A percentile compares a stretch with the other conserved stretches of the same genome.
Conservation (phyloP, 1,140 invertebrate genomes). For the Grapholita molesta region DNA sequence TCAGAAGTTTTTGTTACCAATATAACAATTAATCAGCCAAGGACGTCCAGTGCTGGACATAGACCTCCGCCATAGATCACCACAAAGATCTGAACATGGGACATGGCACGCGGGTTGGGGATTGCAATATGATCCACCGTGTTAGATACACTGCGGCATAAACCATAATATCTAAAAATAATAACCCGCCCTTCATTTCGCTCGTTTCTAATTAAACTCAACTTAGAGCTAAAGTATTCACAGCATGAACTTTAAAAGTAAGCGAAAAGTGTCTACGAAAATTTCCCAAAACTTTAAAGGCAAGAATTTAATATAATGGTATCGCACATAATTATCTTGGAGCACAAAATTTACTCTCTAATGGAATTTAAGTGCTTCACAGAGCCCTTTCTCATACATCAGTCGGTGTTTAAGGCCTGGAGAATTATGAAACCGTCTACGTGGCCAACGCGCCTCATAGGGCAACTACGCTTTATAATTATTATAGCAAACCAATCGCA, state of each 20-base stretch:
- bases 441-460: background rate
- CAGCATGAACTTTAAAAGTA: background rate
- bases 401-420: background rate
- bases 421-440: background rate
- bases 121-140: too few species aligned
- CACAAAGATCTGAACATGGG: too few species aligned
- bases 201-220: background rate
- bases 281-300: background rate
- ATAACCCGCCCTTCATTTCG: background rate
- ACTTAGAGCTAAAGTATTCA: background rate
- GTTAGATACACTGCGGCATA: too few species aligned
- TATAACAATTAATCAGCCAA: too few species aligned
- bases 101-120: too few species aligned
- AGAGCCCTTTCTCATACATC: slow-evolving; percentile 12
- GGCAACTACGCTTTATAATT: background rate
- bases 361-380: background rate
- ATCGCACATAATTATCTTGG: slow-evolving; percentile 7
- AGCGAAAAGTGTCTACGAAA: background rate
- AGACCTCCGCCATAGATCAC: too few species aligned
- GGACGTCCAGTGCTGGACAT: too few species aligned
- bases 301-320: slow-evolving; percentile 14
- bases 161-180: background rate
- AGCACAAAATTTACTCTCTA: background rate
- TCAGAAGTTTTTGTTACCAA: too few species aligned
- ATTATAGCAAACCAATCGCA: background rate